Evolutionary conservation across 2,113 vertebrate species (phyloP), one percentile per base, ranked within the genome.

Genomic region (human (Homo sapiens)): DNA sequence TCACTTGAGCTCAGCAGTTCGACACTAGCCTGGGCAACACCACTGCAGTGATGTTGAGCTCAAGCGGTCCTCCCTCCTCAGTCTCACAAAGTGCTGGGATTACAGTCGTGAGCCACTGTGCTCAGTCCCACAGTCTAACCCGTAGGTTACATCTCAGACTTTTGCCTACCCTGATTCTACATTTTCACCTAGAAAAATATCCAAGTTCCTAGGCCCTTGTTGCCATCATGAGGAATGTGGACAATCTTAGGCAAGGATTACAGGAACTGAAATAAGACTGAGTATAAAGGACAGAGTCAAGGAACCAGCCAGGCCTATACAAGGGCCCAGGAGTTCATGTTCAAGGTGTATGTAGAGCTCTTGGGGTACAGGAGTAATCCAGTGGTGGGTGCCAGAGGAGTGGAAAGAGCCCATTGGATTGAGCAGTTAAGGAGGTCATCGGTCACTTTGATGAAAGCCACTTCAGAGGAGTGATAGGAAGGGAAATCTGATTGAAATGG

Each of bases 401-500:
- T 55, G 5, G 25, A 81, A 90, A 89, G 38, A 89, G 32, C 27
- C 11, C 35, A 66, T 1, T 70, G 35, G 35, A 27, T 3, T 95
- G 72, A 92, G 40, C 50, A 82, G 38, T 83, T 88, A 40, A 85
- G 38, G 50, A 40, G 38, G 20, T 43, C 59, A 52, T 80, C 72
- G 40, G 57, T 72, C 22, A 92, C 20, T 91, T 78, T 85, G 72
- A 93, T 78, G n/a, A 83, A 92, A 90, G 66, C 27, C 73, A 50
- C 76, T 92, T 86, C 85, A 73, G 48, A 89, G 52, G 35, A 86
- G 23, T 59, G 35, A 92, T 30, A 82, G 30, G 66, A 96, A 96
- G 30, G n/a, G 79, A 96, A 89, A 78, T 96, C 32, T 66, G 57
- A 73, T 32, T 48, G 57, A 80, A 93, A 93, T 43, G 72, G 17